These are phyloP conservation scores for Huso huso DNA, from an alignment of 2,797 vertebrate genomes.

Conservation along the genomic window DNA sequence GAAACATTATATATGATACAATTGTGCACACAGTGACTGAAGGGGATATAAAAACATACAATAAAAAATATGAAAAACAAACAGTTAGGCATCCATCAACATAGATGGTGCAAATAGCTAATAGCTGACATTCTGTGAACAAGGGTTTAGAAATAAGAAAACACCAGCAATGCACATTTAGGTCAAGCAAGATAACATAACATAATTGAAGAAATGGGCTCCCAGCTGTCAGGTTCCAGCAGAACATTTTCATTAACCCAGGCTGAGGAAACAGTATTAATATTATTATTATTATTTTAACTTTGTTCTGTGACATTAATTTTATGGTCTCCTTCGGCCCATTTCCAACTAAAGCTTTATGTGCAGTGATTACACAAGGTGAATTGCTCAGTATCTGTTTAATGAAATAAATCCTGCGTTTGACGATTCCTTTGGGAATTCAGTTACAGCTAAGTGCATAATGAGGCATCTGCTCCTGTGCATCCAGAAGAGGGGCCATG, in stretches of 20 bases:
- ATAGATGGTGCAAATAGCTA: no score
- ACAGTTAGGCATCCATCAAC: no score
- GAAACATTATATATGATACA: no score
- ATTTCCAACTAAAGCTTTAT: conserved; percentile 20
- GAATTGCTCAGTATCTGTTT: conserved; percentile 16
- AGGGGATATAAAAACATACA: no score
- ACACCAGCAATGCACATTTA: conserved; percentile 4
- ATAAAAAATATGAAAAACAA: no score
- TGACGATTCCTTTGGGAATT: conserved; percentile 13
- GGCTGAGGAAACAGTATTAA: conserved; percentile 1
- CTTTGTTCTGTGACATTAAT: conserved; percentile 22
- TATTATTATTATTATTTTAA: background rate
- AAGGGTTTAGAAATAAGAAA: no score
- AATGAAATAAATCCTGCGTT: conserved; percentile 13
- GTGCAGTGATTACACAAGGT: conserved; percentile 23
- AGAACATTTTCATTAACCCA: background rate
- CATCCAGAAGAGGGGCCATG: background rate
- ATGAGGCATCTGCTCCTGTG: conserved; percentile 14
- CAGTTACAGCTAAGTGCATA: conserved; percentile 8
- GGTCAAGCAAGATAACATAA: conserved; percentile 2
- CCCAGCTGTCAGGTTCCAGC: background rate
- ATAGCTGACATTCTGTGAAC: no score
- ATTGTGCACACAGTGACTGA: no score
- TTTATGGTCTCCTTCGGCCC: conserved; percentile 19
- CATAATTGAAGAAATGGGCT: conserved; percentile 4